These are phyloP conservation scores for Synergus umbraculus DNA, from an alignment of 2,888 invertebrate species.

Conservation along the genomic window DNA sequence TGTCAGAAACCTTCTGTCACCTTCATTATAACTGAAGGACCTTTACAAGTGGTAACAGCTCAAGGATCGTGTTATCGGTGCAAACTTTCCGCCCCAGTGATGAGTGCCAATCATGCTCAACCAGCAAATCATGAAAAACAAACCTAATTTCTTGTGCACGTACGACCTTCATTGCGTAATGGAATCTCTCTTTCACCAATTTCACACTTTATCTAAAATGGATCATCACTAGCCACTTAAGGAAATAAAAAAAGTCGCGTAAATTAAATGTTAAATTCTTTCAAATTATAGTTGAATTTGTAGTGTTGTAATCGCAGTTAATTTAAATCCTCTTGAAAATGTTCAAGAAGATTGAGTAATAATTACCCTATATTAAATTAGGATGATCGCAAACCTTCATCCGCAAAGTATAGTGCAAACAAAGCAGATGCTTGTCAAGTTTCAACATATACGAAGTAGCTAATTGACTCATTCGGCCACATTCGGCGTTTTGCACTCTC, in stretches of 20 bases:
- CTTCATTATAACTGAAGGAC: conserved; percentile 11
- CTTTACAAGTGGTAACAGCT: conserved; percentile 2
- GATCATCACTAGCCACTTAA: not conserved
- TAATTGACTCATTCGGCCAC: conserved; percentile 11
- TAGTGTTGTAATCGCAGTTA: not conserved
- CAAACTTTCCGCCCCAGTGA: conserved; percentile 33
- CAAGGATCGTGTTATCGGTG: conserved; percentile 29
- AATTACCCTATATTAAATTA: not conserved
- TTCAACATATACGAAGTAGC: conserved; percentile 11
- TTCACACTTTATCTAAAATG: conserved; percentile 8
- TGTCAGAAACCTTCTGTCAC: not conserved
- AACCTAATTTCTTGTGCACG: conserved; percentile 4
- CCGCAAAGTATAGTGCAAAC: not conserved
- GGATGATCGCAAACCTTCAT: not conserved
- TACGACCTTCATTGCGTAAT: conserved; percentile 24
- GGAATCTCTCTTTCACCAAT: not conserved
- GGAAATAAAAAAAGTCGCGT: not conserved
- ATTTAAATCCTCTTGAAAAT: not conserved
- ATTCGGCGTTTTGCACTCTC: not conserved
- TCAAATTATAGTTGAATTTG: not conserved
- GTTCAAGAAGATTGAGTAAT: not conserved
- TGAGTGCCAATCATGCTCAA: conserved; percentile 17
- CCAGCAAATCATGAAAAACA: conserved; percentile 15
- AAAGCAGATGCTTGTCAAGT: not conserved
- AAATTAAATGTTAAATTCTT: not conserved